Evolutionary conservation across 64 coral and sea anemone genomes (phyloP), one percentile per base, ranked within the genome.

Genomic region (Stylophora pistillata): DNA sequence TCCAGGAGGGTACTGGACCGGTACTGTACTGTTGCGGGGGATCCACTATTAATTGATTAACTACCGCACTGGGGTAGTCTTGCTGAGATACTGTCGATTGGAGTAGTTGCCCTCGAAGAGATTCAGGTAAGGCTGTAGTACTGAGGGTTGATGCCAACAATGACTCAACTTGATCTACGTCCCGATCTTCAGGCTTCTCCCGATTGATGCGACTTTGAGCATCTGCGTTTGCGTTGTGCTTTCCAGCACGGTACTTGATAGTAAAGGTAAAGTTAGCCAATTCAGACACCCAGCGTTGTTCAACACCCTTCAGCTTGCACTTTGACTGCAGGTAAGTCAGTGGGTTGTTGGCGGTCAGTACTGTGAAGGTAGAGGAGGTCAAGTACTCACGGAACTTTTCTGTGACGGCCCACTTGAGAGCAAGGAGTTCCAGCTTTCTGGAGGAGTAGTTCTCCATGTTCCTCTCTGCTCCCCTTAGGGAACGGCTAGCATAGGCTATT

Each of bases 201-300:
- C 76, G 27, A 13, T 52, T 37, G 26, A 16, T 58, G 3, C 81
- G 71, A 37, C 53, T 81, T 9, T 83, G 78, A 10, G 91, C 77
- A 82, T 93, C 85, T 16, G 85, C 91, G 69, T 93, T 88, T 1
- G 16, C 53, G 69, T 79, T 79, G 5, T 64, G 61, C 55, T 74
- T 79, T n/a, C 86, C 92, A 18, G 92, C 74, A 32, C 60, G n/a
- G 72, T 94, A 89, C 79, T 85, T 65, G 18, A 89, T 85, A 0
- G 58, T 94, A 30, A 94, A 94, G 55, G 85, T 89, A 59, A 94
- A 94, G 13, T 27, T 64, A 17, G 87, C 87, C 9, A 89, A 73
- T 14, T 86, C 79, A 31, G 87, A 18, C 21, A 25, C 91, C 91
- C 71, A 93, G 18, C 86, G 77, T 55, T 82, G 57, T 21, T 93